Evolutionary conservation across 23 tunicate genomes (phyloP).

Genomic region (Halocynthia aurantium): DNA sequence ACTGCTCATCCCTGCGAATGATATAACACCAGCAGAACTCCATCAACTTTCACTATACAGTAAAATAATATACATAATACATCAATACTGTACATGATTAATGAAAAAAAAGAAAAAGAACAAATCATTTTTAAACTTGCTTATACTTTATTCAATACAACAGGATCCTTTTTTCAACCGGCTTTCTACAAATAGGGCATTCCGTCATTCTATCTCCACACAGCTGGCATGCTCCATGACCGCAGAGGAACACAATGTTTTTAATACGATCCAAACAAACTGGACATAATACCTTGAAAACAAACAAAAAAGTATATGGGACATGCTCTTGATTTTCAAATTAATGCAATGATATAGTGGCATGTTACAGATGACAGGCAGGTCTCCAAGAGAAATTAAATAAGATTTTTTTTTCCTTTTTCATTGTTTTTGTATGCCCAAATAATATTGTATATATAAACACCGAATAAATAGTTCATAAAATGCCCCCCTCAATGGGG

Average conservation of each 20-base stretch:
- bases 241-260: slow-evolving; percentile 94
- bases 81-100: neutral
- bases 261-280: slow-evolving; percentile 91
- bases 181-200: slow-evolving; percentile 91
- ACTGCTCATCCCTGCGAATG: too few relatives aligned
- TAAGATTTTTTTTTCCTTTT: neutral
- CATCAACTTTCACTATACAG: neutral
- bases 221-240: slow-evolving; percentile 96
- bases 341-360: too few relatives aligned
- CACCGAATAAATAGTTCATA: neutral
- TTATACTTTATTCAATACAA: slow-evolving; percentile 34
- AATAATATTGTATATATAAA: neutral
- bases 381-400: neutral
- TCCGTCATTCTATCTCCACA: slow-evolving; percentile 93
- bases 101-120: neutral
- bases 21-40: neutral
- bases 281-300: slow-evolving; percentile 78
- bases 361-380: neutral
- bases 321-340: too few relatives aligned
- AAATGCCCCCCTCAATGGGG: neutral
- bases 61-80: neutral
- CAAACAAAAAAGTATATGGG: neutral
- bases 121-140: neutral
- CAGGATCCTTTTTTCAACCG: slow-evolving; percentile 73
- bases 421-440: neutral